phyloP scores from a whole-genome alignment of 2,113 vertebrate genomes.

The Colinus virginianus region DNA sequence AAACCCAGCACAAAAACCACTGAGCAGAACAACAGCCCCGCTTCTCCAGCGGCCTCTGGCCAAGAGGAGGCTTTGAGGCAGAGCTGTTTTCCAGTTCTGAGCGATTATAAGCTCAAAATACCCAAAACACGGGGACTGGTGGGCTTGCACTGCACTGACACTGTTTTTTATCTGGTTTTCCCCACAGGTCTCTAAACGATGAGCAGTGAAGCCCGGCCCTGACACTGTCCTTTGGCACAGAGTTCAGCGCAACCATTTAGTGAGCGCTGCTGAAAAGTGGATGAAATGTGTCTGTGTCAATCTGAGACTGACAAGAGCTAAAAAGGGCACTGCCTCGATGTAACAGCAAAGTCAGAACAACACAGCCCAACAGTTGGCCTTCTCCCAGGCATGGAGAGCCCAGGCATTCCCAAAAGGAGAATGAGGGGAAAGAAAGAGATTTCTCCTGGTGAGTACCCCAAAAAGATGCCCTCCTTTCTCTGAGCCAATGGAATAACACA shows the following conservation, averaged over 20 bases:
- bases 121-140: not conserved
- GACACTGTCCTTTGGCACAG: not conserved
- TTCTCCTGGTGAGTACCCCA: not conserved
- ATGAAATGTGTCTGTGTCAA: not conserved
- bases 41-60: not conserved
- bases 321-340: not conserved
- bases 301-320: not conserved
- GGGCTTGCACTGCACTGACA: not conserved
- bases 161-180: not conserved
- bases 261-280: rapidly evolving
- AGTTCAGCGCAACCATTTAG: not conserved
- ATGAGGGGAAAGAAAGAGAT: not conserved
- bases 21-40: not conserved
- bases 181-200: not conserved
- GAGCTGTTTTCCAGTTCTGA: not conserved
- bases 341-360: not conserved
- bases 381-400: not conserved
- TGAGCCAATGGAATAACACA: not conserved
- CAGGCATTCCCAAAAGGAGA: not conserved
- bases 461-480: not conserved
- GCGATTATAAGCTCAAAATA: not conserved
- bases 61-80: not conserved
- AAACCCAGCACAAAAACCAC: not conserved
- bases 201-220: not conserved
- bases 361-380: not conserved